These are phyloP conservation scores for Hydrozoanthus tunicans DNA, from an alignment of 64 coral and sea anemone species.

Conservation along the genomic window DNA sequence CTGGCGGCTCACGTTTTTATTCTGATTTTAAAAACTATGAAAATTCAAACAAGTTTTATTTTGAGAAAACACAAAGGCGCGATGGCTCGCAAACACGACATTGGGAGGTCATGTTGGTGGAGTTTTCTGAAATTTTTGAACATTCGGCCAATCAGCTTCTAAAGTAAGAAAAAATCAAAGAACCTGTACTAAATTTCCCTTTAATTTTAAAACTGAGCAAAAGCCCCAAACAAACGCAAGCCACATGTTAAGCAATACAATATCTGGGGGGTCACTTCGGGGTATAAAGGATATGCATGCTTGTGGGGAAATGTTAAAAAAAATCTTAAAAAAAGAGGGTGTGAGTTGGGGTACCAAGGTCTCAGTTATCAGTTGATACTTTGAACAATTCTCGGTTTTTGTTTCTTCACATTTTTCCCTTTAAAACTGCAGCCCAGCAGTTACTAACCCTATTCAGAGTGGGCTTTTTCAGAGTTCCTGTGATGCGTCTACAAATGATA, in stretches of 20 bases:
- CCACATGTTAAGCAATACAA: background rate
- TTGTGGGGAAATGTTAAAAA: background rate
- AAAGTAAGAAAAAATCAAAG: slow-evolving; percentile 11
- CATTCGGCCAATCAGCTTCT: slow-evolving; percentile 3
- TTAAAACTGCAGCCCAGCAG: background rate
- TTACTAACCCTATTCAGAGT: too few relatives aligned
- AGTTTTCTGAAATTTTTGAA: background rate
- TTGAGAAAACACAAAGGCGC: slow-evolving; percentile 35
- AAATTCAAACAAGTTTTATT: slow-evolving; percentile 22
- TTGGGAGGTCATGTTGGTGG: background rate
- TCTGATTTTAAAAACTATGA: slow-evolving; percentile 42
- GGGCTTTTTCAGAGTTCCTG: background rate
- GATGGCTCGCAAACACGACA: slow-evolving; percentile 14
- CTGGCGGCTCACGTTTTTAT: background rate
- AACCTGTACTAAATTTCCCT: background rate
- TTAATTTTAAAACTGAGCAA: background rate
- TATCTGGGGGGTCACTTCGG: too few relatives aligned
- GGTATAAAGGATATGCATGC: too few relatives aligned
- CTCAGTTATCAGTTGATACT: background rate
- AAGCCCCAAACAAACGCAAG: background rate
- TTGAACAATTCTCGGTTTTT: slow-evolving; percentile 5
- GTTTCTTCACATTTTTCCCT: background rate
- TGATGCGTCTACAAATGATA: slow-evolving; percentile 2
- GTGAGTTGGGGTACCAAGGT: background rate
- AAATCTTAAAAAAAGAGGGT: slow-evolving; percentile 10